Percentiles rank a stretch among this genome's conserved stretches.
Evolutionary conservation across 2,113 vertebrate genomes (phyloP).

Genomic region (Arothron firmamentum): DNA sequence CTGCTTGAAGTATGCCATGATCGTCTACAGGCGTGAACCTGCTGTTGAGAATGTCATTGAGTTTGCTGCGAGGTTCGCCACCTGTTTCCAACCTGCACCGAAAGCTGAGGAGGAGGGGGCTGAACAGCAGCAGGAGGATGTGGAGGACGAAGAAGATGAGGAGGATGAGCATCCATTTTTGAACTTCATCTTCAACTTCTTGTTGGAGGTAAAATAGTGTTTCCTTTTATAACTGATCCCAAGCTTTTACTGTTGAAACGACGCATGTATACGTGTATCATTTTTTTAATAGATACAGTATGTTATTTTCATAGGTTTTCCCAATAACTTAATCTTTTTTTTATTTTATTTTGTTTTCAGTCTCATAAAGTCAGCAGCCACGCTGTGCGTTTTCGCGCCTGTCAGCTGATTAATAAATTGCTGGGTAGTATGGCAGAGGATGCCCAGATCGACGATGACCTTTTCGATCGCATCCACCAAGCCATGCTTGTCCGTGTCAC

Average conservation of each 20-base stretch:
- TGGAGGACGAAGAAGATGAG: slow-evolving; percentile 66
- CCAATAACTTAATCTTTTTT: not conserved
- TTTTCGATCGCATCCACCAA: slow-evolving; percentile 90
- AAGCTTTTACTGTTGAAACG: too few species aligned
- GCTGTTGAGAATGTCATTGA: slow-evolving; percentile 86
- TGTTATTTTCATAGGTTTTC: not conserved
- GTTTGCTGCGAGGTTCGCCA: slow-evolving; percentile 87
- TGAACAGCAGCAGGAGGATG: slow-evolving; percentile 53
- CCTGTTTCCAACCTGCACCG: slow-evolving; percentile 77
- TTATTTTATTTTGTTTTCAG: slow-evolving; percentile 55
- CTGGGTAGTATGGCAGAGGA: slow-evolving; percentile 91
- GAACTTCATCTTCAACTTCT: slow-evolving; percentile 86
- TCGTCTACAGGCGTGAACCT: slow-evolving; percentile 88
- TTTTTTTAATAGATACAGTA: too few species aligned
- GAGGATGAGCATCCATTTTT: slow-evolving; percentile 81
- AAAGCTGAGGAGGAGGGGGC: slow-evolving; percentile 65
- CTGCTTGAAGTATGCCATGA: slow-evolving; percentile 87
- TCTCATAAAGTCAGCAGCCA: slow-evolving; percentile 85
- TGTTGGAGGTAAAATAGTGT: slow-evolving; percentile 81
- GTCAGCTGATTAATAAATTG: slow-evolving; percentile 92
- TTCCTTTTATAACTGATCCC: not conserved
- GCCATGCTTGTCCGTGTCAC: slow-evolving; percentile 89
- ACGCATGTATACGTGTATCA: too few species aligned
- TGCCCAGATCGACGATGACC: slow-evolving; percentile 90
- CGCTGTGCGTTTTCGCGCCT: slow-evolving; percentile 87